phyloP scores from a whole-genome alignment of 2,888 invertebrate species.

The Sipunculus nudus region DNA sequence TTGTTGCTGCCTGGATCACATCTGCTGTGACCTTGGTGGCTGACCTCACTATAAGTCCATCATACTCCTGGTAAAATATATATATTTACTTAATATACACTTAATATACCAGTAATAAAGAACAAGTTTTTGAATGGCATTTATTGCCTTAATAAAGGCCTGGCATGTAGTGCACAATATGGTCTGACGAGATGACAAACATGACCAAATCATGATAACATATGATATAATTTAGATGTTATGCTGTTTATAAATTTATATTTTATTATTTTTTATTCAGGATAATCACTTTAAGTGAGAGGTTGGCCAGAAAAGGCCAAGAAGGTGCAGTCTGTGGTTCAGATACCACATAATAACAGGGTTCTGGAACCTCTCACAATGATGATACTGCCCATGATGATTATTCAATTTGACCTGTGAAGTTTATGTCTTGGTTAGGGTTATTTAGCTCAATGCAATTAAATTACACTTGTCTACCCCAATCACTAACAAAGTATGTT shows the following conservation, averaged over 20 bases:
- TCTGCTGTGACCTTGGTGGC: slow-evolving; percentile 93
- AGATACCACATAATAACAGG: too few species aligned
- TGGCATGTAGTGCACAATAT: too few species aligned
- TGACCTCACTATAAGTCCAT: slow-evolving; percentile 91
- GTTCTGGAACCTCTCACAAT: too few species aligned
- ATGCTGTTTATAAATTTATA: too few species aligned
- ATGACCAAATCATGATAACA: too few species aligned
- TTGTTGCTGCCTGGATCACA: slow-evolving; percentile 77
- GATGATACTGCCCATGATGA: background rate
- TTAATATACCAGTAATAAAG: background rate
- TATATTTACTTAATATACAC: background rate
- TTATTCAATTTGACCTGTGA: background rate
- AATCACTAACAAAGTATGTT: background rate
- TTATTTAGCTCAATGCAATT: background rate
- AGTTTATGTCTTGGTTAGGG: background rate
- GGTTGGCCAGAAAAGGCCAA: too few species aligned
- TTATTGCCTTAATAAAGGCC: background rate
- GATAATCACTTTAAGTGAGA: too few species aligned
- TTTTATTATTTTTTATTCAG: too few species aligned
- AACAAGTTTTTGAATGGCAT: background rate
- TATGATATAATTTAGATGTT: too few species aligned
- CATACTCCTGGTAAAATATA: slow-evolving; percentile 77
- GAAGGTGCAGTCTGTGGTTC: too few species aligned
- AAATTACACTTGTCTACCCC: background rate
- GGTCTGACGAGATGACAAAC: too few species aligned